These are phyloP conservation scores for Gonioctena quinquepunctata DNA, from an alignment of 1,140 invertebrate species.

Conservation along the genomic window DNA sequence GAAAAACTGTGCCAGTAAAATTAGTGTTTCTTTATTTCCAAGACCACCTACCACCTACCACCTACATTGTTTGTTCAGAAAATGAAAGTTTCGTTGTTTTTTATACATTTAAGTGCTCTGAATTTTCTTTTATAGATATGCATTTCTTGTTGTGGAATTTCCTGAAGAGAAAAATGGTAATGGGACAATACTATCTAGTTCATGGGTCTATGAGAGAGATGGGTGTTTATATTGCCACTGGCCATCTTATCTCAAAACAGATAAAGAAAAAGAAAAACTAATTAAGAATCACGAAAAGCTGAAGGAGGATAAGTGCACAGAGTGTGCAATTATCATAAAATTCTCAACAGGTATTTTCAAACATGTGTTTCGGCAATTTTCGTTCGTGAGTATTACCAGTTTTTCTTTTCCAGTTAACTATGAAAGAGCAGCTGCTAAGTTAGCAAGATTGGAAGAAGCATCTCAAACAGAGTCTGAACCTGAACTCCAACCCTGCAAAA, in stretches of 20 bases:
- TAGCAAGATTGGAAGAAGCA: background rate
- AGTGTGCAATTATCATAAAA: background rate
- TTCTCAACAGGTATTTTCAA: background rate
- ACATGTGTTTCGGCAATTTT: too few species aligned
- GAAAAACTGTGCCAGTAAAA: too few species aligned
- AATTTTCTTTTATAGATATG: background rate
- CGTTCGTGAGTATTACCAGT: too few species aligned
- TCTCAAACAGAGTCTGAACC: background rate
- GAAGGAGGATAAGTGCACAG: background rate
- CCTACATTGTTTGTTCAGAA: too few species aligned
- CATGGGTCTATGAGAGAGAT: background rate
- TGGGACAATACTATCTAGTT: background rate
- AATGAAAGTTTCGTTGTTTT: too few species aligned
- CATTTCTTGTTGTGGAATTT: background rate
- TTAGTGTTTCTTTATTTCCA: too few species aligned
- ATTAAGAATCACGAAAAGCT: background rate
- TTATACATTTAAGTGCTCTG: too few species aligned
- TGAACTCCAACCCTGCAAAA: background rate
- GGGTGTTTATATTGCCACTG: background rate
- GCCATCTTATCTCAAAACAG: background rate
- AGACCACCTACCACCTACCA: too few species aligned
- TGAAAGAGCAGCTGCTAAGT: background rate
- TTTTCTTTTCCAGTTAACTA: background rate
- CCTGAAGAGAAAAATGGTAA: background rate
- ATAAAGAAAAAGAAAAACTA: background rate